Base-by-base conservation (phyloP, 2,113 vertebrate species). In the Ailurus styani region DNA sequence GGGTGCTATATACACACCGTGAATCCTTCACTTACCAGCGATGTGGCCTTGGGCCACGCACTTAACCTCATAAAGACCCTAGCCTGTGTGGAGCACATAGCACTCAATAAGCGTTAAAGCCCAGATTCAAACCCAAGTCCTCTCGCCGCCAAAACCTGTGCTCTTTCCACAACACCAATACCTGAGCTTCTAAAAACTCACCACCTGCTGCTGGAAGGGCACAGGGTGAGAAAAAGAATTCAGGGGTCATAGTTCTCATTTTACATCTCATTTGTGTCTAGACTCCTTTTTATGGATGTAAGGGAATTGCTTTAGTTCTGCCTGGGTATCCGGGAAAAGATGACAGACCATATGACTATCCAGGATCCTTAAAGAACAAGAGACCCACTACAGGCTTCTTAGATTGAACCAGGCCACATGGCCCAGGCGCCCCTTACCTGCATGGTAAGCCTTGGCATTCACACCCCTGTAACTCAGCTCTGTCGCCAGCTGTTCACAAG, bases 401-500 rank as follows among this genome's bases (percentile, higher is more conserved):
- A 9, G 14, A 54, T 20, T 17, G 34, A 89, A 79, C 66, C 29
- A 7, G 55, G 13, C 21, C 54, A 9, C 0, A 0, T 2, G 45
- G 31, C 45, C 52, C 8, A 8, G 96, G 87, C 1, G 1, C 87
- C 50, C 50, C 88, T 88, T 98, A 99, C 99, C 99, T 99, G 99
- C 99, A 1, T 99, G 99, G 97, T 99, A 99, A 0, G 99, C 99
- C 96, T 99, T 99, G 96, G 99, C 98, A 29, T 97, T 97, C 90
- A 99, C 95, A 27, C 99, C 99, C 23, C 99, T 98, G 93, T 98
- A 98, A 87, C 99, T 99, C 96, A 99, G 97, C 93, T 99, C 99
- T 77, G 98, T 96, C 4, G 99, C 99, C 97, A 99, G 99, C 21
- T 99, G 99, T 94, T 99, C 99, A 98, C 99, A 99, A 93, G 98